Base-by-base conservation (phyloP, 2,888 invertebrate species). In the Diarsia brunnea region DNA sequence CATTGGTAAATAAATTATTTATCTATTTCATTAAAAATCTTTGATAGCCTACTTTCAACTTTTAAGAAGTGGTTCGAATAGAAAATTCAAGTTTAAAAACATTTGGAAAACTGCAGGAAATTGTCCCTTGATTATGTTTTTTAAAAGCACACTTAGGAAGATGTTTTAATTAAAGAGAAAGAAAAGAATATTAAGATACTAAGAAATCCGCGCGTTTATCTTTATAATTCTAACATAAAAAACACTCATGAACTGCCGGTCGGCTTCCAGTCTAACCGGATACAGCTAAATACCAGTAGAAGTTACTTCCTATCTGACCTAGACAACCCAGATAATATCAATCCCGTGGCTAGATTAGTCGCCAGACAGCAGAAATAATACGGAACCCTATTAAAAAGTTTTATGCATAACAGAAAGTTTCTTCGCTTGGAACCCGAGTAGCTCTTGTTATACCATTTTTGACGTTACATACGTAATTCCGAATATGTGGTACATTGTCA, bases 301-400 rank as follows among this genome's bases (percentile, higher is more conserved):
- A 61, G 21, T 10, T 5, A 31, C 11, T 21, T 11, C n/a, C 7
- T 38, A n/a, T 63, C 61, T n/a, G 38, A 61, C n/a, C 58, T 16
- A 58, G 1, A 43, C 12, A 63, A 38, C 38, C 2, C 38, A 61
- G 21, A 38, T 21, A 12, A 38, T 8, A 38, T 38, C 38, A 38
- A 58, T 14, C 21, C 31, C 31, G 5, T 61, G 12, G n/a, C n/a
- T 14, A 43, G n/a, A 63, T 43, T n/a, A 21, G 43, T 63, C 4
- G 43, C 8, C 63, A 43, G 63, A n/a, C 38, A 43, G n/a, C 43
- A 43, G 4, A 63, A 47, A 14, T 58, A 49, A 75, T 60, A 69
- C 68, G 27, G 81, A 84, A 76, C 84, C 73, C 86, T 69, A 19
- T 19, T 73, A 47, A n/a, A 78, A 84, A 79, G 61, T 86, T 78